Percentiles rank a stretch among this genome's conserved stretches.
These are phyloP conservation scores for Okamejei kenojei DNA, from an alignment of 2,797 vertebrate species.

Conservation along the genomic window DNA sequence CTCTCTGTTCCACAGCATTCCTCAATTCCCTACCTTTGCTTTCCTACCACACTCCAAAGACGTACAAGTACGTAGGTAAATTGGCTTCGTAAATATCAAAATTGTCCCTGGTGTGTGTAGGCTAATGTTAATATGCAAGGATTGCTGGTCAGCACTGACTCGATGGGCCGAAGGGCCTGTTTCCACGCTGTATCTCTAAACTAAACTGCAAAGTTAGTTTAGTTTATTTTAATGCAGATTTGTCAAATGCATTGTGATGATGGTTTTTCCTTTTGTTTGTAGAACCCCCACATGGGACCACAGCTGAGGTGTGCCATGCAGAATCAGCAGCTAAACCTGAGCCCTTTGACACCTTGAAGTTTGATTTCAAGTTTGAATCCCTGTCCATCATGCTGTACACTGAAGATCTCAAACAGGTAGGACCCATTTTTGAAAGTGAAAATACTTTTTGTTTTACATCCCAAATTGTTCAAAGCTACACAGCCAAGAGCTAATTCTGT, in stretches of 20 bases:
- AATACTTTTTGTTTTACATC: not conserved
- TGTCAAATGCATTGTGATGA: not conserved
- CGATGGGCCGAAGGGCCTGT: no score
- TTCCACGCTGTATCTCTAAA: no score
- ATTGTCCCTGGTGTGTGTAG: no score
- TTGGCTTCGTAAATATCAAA: no score
- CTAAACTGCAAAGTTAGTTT: not conserved
- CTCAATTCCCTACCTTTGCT: no score
- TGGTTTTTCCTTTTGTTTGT: not conserved
- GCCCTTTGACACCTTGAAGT: constrained; percentile 60
- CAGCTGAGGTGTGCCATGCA: not conserved
- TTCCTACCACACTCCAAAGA: no score
- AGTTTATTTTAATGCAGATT: not conserved
- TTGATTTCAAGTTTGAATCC: constrained; percentile 81
- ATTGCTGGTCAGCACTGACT: no score
- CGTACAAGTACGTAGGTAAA: no score
- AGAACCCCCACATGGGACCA: not conserved
- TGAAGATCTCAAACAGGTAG: constrained; percentile 63
- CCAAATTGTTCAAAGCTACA: not conserved
- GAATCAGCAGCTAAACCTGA: constrained; percentile 34
- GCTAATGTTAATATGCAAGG: no score
- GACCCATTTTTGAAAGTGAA: not conserved
- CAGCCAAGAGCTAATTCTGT: not conserved
- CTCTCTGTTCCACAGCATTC: no score
- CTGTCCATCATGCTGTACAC: constrained; percentile 78